Percentiles rank a stretch among this genome's conserved stretches.
Evolutionary conservation across 2,797 vertebrate genomes (phyloP).

Genomic region (Melanotaenia nigrans): DNA sequence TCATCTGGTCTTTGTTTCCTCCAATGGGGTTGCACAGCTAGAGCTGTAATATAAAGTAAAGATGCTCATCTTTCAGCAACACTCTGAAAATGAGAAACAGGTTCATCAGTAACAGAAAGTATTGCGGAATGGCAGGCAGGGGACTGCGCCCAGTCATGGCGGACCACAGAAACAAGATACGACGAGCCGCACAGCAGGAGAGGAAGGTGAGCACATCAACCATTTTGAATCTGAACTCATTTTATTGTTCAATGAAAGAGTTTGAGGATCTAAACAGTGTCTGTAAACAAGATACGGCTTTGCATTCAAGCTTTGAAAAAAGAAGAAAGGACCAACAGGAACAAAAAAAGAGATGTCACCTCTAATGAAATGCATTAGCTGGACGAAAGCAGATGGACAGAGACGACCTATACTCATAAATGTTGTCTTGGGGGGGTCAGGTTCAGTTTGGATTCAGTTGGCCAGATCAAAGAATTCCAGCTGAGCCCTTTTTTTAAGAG

Average conservation of each 20-base stretch:
- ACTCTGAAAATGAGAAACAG: slow-evolving; percentile 87
- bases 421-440: slow-evolving; percentile 76
- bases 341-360: slow-evolving; percentile 65
- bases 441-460: slow-evolving; percentile 80
- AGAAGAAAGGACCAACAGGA: slow-evolving; percentile 32
- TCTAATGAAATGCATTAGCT: slow-evolving; percentile 59
- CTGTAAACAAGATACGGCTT: slow-evolving; percentile 76
- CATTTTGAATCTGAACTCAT: slow-evolving; percentile 85
- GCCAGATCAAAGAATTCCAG: slow-evolving; percentile 85
- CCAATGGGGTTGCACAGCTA: slow-evolving; percentile 92
- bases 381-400: slow-evolving; percentile 51
- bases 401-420: slow-evolving; percentile 61
- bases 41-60: slow-evolving; percentile 94
- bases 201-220: slow-evolving; percentile 92
- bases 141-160: slow-evolving; percentile 90
- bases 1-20: slow-evolving; percentile 93
- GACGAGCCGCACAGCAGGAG: slow-evolving; percentile 81
- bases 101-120: slow-evolving; percentile 87
- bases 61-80: slow-evolving; percentile 92
- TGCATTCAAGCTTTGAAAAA: slow-evolving; percentile 55
- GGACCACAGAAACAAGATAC: slow-evolving; percentile 83
- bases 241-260: slow-evolving; percentile 75
- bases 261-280: slow-evolving; percentile 71
- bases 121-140: slow-evolving; percentile 79
- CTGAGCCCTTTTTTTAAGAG: slow-evolving; percentile 66